Evolutionary conservation across 2,113 vertebrate genomes (phyloP).

Genomic region (Brienomyrus longianalis): DNA sequence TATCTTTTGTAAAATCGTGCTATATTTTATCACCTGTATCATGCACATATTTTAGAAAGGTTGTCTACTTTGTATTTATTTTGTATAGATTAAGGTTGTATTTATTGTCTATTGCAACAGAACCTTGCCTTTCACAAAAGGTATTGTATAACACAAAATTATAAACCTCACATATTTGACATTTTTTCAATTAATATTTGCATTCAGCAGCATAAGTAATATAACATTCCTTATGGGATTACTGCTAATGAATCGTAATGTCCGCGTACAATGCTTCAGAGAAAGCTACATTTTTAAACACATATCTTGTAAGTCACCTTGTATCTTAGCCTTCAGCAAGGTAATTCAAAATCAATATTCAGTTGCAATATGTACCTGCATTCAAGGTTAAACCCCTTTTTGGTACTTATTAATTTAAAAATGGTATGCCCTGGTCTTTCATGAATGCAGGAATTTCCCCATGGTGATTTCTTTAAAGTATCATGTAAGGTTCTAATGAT

Average conservation of each 20-base stretch:
- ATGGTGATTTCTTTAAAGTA: background rate
- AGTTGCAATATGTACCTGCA: conserved; percentile 35
- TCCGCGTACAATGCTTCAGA: conserved; percentile 42
- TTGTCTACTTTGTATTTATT: no score
- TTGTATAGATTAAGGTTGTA: no score
- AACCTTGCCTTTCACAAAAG: background rate
- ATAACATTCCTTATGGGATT: conserved; percentile 44
- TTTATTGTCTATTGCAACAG: background rate
- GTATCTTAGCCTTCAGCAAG: conserved; percentile 57
- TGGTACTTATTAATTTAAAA: conserved; percentile 50
- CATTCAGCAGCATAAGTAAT: conserved; percentile 53
- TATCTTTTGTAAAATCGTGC: background rate
- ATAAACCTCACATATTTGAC: conserved; percentile 20
- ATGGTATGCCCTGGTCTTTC: conserved; percentile 1
- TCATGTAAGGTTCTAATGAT: conserved; percentile 6
- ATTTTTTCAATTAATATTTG: conserved; percentile 39
- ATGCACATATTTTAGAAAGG: background rate
- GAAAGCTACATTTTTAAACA: conserved; percentile 51
- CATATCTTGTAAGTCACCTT: conserved; percentile 48
- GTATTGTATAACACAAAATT: background rate
- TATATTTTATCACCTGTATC: background rate
- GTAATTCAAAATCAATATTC: conserved; percentile 57
- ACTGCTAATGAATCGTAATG: conserved; percentile 47
- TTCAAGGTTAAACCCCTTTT: conserved; percentile 50
- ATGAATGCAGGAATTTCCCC: background rate